phyloP scores from a whole-genome alignment of 1,140 invertebrate species.

The Calycopis cecrops region DNA sequence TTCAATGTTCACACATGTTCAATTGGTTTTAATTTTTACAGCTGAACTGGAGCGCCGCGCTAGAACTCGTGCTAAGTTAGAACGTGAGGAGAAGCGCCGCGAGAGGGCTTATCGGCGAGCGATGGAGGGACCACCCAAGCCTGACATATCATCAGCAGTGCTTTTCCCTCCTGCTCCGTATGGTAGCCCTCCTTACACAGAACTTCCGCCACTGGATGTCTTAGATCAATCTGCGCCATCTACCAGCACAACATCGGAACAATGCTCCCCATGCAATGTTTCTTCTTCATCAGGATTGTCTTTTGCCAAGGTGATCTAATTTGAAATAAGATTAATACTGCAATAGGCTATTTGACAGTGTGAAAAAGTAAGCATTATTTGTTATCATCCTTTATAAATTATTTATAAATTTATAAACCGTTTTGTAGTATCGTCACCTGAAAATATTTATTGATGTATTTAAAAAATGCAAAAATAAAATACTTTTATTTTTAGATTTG shows the following conservation, averaged over 20 bases:
- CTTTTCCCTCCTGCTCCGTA: conserved; percentile 48
- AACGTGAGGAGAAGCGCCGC: conserved; percentile 55
- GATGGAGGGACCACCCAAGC: conserved; percentile 50
- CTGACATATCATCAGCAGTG: conserved; percentile 48
- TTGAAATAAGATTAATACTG: no score
- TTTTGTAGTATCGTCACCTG: no score
- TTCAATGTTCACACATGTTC: no score
- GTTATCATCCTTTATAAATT: no score
- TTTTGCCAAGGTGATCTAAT: conserved; percentile 78
- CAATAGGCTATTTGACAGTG: no score
- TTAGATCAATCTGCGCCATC: conserved; percentile 18
- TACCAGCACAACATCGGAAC: conserved; percentile 14
- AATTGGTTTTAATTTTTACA: no score
- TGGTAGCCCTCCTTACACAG: conserved; percentile 33
- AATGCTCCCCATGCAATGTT: conserved; percentile 26
- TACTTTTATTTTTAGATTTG: no score
- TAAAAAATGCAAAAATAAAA: no score
- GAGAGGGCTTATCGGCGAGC: conserved; percentile 51
- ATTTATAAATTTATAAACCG: no score
- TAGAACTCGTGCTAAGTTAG: conserved; percentile 41
- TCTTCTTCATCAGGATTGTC: conserved; percentile 59
- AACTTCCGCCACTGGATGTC: conserved; percentile 12
- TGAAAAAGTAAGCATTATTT: no score
- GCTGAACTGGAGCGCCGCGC: conserved; percentile 56
- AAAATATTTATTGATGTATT: no score